phyloP scores from a whole-genome alignment of 2,888 invertebrate species.

The Kryphioiulus occultus region DNA sequence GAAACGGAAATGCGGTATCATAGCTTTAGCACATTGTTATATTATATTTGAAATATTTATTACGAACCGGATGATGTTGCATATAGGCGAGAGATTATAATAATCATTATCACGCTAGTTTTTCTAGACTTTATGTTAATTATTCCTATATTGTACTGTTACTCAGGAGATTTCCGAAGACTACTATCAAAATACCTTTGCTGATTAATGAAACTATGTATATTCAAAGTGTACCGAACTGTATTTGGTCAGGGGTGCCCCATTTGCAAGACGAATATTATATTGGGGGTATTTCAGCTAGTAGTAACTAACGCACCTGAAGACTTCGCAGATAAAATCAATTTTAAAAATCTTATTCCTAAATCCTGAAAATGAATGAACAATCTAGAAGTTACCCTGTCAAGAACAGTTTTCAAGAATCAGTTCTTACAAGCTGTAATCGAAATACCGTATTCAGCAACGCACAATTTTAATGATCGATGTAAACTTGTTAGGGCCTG shows the following conservation, averaged over 20 bases:
- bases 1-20: constrained; percentile 16
- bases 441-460: too few relatives aligned
- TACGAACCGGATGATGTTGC: constrained; percentile 26
- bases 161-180: constrained; percentile 38
- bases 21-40: constrained; percentile 35
- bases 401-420: too few relatives aligned
- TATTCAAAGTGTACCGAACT: background rate
- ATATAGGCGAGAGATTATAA: background rate
- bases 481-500: too few relatives aligned
- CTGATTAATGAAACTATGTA: background rate
- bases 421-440: too few relatives aligned
- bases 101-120: background rate
- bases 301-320: background rate
- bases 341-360: background rate
- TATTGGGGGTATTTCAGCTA: background rate
- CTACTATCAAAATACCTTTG: constrained; percentile 6
- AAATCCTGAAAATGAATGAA: too few relatives aligned
- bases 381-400: too few relatives aligned
- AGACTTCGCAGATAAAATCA: background rate
- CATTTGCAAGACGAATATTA: background rate
- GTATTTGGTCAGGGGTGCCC: background rate
- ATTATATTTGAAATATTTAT: constrained; percentile 35
- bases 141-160: constrained; percentile 37
- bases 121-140: background rate
- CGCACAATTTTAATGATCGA: too few relatives aligned